Evolutionary conservation across 1,140 invertebrate species (phyloP).

Genomic region (Calephelis virginiensis): DNA sequence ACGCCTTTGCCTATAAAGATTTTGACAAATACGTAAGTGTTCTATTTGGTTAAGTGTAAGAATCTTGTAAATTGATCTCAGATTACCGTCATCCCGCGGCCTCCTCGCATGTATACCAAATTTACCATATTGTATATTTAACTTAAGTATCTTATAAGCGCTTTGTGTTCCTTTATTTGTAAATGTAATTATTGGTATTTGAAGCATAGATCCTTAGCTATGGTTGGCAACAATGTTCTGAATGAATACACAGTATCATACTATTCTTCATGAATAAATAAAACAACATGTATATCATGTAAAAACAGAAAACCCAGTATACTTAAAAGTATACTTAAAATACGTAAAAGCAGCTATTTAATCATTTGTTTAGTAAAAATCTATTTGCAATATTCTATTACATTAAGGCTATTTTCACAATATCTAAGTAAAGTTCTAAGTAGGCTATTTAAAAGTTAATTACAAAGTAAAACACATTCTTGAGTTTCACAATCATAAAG

Average conservation of each 20-base stretch:
- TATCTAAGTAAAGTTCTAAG: no score
- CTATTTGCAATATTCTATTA: no score
- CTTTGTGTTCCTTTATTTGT: slow-evolving; percentile 71
- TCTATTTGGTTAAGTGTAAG: slow-evolving; percentile 16
- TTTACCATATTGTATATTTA: slow-evolving; percentile 65
- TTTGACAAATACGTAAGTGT: slow-evolving; percentile 5
- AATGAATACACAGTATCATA: neutral
- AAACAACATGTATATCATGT: no score
- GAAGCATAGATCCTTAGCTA: slow-evolving; percentile 1
- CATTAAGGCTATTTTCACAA: no score
- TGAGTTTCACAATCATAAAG: no score
- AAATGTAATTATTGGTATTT: slow-evolving; percentile 43
- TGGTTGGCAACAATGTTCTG: neutral
- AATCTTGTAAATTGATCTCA: slow-evolving; percentile 63
- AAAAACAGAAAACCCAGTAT: no score
- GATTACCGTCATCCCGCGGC: slow-evolving; percentile 40
- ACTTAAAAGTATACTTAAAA: no score
- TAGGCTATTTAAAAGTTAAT: no score
- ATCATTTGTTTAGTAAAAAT: no score
- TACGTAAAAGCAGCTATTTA: no score
- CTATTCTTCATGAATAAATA: no score
- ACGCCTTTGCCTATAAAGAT: neutral
- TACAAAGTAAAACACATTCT: no score
- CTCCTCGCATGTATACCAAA: slow-evolving; percentile 62
- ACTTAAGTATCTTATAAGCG: slow-evolving; percentile 51